A percentile compares a stretch with the other conserved stretches of the same genome.
Conservation (phyloP, 2,888 invertebrate genomes). For the Chironomus riparius region DNA sequence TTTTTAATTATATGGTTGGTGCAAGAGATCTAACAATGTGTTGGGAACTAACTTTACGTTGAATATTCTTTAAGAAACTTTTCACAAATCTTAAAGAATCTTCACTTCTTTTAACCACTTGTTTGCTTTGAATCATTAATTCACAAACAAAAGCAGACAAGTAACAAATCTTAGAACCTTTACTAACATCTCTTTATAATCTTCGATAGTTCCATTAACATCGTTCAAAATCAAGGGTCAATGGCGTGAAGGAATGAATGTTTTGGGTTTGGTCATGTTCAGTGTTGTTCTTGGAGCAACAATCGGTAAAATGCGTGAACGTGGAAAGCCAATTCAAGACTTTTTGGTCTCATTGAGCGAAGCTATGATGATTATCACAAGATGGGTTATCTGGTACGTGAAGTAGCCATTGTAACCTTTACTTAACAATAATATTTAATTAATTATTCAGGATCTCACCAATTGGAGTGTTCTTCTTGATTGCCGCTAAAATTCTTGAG, state of each 20-base stretch:
- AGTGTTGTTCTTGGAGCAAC: slow-evolving; percentile 83
- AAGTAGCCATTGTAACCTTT: slow-evolving; percentile 32
- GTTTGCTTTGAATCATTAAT: neutral
- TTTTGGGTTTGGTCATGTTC: slow-evolving; percentile 76
- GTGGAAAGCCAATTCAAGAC: slow-evolving; percentile 70
- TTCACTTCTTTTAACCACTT: neutral
- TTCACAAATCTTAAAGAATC: no score
- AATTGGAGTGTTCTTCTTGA: slow-evolving; percentile 77
- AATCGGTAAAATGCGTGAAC: slow-evolving; percentile 75
- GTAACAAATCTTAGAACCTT: neutral
- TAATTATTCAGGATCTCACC: slow-evolving; percentile 68
- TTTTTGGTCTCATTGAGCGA: slow-evolving; percentile 84
- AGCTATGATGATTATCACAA: slow-evolving; percentile 93
- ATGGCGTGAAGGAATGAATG: slow-evolving; percentile 69
- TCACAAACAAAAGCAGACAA: neutral
- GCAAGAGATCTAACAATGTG: no score
- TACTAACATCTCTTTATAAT: no score
- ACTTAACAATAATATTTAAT: neutral
- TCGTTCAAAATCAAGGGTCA: slow-evolving; percentile 56
- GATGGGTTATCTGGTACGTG: slow-evolving; percentile 85
- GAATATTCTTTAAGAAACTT: no score
- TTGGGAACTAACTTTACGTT: no score
- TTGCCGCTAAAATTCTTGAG: slow-evolving; percentile 84
- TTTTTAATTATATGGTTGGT: no score
- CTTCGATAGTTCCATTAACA: slow-evolving; percentile 8